These are phyloP conservation scores for Hydractinia symbiolongicarpus DNA, from an alignment of 30 jellyfish, hydroid and myxozoan species.

Conservation along the genomic window DNA sequence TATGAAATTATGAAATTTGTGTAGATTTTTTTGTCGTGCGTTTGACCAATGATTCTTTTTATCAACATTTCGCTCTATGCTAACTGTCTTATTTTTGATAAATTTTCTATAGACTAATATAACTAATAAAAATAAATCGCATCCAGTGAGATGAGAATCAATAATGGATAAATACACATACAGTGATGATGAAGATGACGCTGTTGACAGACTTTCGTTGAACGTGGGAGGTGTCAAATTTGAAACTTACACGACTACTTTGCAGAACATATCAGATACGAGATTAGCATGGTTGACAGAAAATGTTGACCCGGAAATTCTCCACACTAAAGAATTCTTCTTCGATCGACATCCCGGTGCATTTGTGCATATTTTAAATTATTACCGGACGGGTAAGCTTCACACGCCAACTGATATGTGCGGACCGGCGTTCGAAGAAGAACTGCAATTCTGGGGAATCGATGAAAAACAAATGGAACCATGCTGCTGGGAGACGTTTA, in stretches of 20 bases:
- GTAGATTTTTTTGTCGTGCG: no score
- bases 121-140: no score
- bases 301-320: constrained; percentile 48
- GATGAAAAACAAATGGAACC: constrained; percentile 99
- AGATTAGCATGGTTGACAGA: constrained; percentile 94
- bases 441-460: constrained; percentile 96
- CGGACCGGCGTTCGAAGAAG: constrained; percentile 94
- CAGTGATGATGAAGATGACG: constrained; percentile 57
- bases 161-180: neutral
- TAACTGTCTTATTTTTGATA: no score
- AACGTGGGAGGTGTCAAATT: constrained; percentile 83
- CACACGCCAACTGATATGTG: constrained; percentile 94
- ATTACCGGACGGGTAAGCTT: constrained; percentile 82
- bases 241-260: constrained; percentile 84
- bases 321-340: constrained; percentile 53
- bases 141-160: no score
- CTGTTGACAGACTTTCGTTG: constrained; percentile 48
- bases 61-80: no score
- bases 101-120: no score
- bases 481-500: constrained; percentile 94
- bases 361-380: constrained; percentile 84
- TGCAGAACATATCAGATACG: constrained; percentile 86
- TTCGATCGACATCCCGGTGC: constrained; percentile 97
- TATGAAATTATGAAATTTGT: no score
- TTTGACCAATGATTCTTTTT: no score